Conservation (phyloP, 2,888 invertebrate species). For the Strigamia maritima region DNA sequence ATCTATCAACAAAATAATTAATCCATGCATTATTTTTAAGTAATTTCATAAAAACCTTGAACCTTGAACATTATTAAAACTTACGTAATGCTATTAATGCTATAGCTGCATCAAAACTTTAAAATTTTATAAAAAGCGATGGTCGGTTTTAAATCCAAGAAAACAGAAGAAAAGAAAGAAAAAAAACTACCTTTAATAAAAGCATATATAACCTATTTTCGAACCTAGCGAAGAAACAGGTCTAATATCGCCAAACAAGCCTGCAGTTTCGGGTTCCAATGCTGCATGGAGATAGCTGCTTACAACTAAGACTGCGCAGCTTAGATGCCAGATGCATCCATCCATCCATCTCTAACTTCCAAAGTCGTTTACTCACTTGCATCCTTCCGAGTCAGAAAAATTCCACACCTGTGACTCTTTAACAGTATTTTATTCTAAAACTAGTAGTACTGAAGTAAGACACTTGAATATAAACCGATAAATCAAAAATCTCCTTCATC, state of each 20-base stretch:
- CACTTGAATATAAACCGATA: not conserved
- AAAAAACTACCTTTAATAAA: not conserved
- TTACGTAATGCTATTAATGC: not conserved
- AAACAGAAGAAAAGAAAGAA: not conserved
- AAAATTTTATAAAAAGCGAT: not conserved
- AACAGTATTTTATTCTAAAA: not conserved
- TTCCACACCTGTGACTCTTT: constrained; percentile 34
- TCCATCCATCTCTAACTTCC: constrained; percentile 31
- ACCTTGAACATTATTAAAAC: too few relatives aligned
- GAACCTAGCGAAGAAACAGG: not conserved
- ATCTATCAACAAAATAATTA: not conserved
- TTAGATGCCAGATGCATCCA: constrained; percentile 26
- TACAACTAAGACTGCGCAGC: constrained; percentile 8
- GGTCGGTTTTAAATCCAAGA: not conserved
- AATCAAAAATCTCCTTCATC: not conserved
- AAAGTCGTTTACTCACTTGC: constrained; percentile 4
- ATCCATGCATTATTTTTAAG: not conserved
- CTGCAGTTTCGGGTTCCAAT: not conserved
- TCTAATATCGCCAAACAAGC: constrained; percentile 13
- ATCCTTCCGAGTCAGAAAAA: not conserved
- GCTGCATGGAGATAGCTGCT: constrained; percentile 32
- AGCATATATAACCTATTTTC: not conserved
- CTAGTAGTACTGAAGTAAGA: not conserved
- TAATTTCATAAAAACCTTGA: not conserved
- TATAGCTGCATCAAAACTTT: not conserved